Evolutionary conservation across 2,113 vertebrate genomes (phyloP).

Genomic region (Clarias gariepinus): DNA sequence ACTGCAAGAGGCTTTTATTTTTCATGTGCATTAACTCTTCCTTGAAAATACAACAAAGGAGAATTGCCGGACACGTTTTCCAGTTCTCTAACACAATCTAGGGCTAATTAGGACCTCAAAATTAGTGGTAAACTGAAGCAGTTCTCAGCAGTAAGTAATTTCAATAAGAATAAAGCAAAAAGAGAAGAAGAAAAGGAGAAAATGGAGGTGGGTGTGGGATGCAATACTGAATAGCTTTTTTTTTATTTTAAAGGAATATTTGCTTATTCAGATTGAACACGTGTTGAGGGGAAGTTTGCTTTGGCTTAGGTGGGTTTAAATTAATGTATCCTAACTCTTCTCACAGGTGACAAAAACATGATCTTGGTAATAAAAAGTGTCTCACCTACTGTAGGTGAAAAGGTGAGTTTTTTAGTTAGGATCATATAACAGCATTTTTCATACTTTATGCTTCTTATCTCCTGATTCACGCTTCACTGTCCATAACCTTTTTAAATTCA

Average conservation of each 20-base stretch:
- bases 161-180: conserved; percentile 28
- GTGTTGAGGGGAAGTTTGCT: neutral
- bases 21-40: conserved; percentile 45
- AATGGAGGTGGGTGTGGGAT: neutral
- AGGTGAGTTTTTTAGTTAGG: no score
- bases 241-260: neutral
- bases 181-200: conserved; percentile 4
- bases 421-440: no score
- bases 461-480: no score
- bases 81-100: conserved; percentile 49
- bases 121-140: conserved; percentile 47
- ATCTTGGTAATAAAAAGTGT: no score
- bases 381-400: no score
- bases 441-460: no score
- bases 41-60: conserved; percentile 52
- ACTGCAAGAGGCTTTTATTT: conserved; percentile 52
- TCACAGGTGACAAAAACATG: no score
- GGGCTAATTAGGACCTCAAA: conserved; percentile 61
- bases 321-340: neutral
- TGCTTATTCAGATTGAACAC: neutral
- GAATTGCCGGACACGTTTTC: conserved; percentile 52
- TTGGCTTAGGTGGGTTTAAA: neutral
- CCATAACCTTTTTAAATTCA: no score
- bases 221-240: conserved; percentile 17
- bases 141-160: conserved; percentile 49